Evolutionary conservation across 2,797 vertebrate genomes (phyloP).

Genomic region (Mormyrus proboscirostris): DNA sequence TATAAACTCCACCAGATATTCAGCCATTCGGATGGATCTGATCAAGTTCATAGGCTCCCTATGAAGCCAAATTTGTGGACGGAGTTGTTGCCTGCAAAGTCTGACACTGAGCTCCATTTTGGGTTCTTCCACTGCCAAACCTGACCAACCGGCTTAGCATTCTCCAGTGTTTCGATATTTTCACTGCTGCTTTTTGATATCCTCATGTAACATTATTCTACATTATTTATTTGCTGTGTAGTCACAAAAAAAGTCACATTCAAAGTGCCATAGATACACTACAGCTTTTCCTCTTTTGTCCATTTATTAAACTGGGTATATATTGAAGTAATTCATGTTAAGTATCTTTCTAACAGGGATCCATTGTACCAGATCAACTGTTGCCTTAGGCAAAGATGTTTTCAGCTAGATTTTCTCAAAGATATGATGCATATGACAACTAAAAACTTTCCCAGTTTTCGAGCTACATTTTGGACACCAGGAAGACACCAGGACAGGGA

Average conservation of each 20-base stretch:
- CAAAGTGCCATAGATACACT: not conserved
- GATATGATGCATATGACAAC: not conserved
- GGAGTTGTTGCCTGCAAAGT: not conserved
- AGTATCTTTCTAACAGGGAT: not conserved
- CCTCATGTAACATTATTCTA: not conserved
- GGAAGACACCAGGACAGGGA: not conserved
- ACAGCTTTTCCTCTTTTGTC: not conserved
- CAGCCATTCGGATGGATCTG: not conserved
- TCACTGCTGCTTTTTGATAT: not conserved
- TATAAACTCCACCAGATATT: not conserved
- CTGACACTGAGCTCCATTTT: not conserved
- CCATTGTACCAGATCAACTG: not conserved
- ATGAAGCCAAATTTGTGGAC: not conserved
- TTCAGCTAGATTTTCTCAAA: not conserved
- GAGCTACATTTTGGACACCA: not conserved
- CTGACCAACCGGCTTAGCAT: not conserved
- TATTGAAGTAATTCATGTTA: not conserved
- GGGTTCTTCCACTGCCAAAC: not conserved
- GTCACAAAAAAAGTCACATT: not conserved
- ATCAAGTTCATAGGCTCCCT: not conserved
- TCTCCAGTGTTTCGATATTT: not conserved
- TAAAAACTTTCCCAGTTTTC: not conserved
- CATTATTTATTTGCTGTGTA: not conserved
- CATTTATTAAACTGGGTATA: not conserved
- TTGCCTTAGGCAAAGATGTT: not conserved